Evolutionary conservation across 2,888 invertebrate species (phyloP).

Genomic region (Parasteatoda lunata): DNA sequence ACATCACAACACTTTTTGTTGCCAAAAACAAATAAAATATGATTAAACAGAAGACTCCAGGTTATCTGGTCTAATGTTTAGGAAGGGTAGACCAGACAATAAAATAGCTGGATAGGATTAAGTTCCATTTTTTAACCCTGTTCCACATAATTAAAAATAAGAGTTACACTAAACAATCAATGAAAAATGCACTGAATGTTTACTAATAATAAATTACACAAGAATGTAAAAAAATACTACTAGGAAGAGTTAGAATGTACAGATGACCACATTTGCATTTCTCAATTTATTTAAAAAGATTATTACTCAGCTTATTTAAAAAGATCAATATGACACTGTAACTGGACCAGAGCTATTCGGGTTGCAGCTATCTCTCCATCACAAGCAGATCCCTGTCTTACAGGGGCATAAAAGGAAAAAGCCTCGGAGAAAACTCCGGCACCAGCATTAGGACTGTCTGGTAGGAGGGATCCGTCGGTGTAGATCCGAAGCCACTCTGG

Average conservation of each 20-base stretch:
- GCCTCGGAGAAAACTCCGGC: background rate
- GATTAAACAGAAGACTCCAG: too few species aligned
- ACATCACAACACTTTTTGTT: too few species aligned
- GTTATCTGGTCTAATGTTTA: too few species aligned
- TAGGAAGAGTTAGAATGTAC: too few species aligned
- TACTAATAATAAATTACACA: background rate
- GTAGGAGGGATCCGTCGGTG: background rate
- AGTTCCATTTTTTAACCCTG: background rate
- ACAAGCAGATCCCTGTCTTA: background rate
- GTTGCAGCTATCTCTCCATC: background rate
- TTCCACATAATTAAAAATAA: background rate
- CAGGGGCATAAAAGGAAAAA: background rate
- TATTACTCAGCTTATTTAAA: background rate
- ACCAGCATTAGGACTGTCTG: background rate
- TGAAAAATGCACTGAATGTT: background rate
- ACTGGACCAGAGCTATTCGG: background rate
- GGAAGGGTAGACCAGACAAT: too few species aligned
- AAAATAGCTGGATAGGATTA: background rate
- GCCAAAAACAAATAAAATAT: too few species aligned
- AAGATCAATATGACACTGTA: background rate
- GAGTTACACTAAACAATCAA: background rate
- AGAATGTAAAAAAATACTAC: constrained; percentile 8
- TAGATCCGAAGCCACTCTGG: background rate
- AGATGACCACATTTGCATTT: too few species aligned
- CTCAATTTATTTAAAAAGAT: too few species aligned